Evolutionary conservation across 2,888 invertebrate genomes (phyloP).

Genomic region (Laspeyria flexula): DNA sequence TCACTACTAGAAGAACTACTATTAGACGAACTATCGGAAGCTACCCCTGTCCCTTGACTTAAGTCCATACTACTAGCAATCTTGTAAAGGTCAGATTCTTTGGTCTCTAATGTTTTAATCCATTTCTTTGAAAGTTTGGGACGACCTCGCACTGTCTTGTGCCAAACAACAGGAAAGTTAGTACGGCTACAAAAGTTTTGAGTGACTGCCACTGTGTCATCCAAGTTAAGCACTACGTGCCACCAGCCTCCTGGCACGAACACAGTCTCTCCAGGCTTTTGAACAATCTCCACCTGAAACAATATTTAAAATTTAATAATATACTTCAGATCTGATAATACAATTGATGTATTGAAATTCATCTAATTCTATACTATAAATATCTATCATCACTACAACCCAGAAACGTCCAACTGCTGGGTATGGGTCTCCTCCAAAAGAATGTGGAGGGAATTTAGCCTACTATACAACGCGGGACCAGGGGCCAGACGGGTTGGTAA

Average conservation of each 20-base stretch:
- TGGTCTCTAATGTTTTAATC: conserved; percentile 89
- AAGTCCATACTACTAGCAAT: conserved; percentile 94
- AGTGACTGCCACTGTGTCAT: conserved; percentile 98
- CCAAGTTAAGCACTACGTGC: conserved; percentile 99
- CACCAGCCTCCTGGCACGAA: conserved; percentile 99
- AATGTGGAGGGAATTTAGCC: too few species aligned
- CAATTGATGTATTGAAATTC: too few species aligned
- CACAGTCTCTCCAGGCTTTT: conserved; percentile 98
- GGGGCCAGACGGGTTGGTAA: too few species aligned
- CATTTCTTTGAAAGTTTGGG: conserved; percentile 98
- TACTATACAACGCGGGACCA: too few species aligned
- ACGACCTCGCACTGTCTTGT: conserved; percentile 97
- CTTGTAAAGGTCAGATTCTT: conserved; percentile 92
- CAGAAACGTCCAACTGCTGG: too few species aligned
- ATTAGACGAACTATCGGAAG: conserved; percentile 97
- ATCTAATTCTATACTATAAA: too few species aligned
- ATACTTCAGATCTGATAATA: too few species aligned
- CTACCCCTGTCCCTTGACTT: conserved; percentile 94
- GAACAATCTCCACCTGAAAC: conserved; percentile 94
- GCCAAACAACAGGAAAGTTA: conserved; percentile 99
- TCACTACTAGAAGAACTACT: conserved; percentile 92
- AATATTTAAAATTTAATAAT: background rate
- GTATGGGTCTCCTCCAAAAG: too few species aligned
- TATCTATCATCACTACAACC: too few species aligned
- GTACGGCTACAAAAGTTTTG: conserved; percentile 98